phyloP scores from a whole-genome alignment of 2,888 invertebrate species.

The Bibio marci region DNA sequence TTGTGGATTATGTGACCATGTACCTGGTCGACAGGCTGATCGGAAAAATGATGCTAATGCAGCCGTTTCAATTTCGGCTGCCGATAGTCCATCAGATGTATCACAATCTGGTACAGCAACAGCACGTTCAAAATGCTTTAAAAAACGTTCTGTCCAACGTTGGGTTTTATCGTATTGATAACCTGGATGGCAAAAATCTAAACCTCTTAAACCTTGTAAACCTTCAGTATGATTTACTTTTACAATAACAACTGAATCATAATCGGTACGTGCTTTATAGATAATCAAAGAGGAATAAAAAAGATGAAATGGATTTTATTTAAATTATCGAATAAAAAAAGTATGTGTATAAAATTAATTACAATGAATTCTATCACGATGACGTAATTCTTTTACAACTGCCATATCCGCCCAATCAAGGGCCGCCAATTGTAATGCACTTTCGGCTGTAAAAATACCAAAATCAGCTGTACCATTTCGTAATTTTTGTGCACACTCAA shows the following conservation, averaged over 20 bases:
- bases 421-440: slow-evolving; percentile 35
- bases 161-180: slow-evolving; percentile 27
- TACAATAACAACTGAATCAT: slow-evolving; percentile 43
- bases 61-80: slow-evolving; percentile 42
- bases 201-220: slow-evolving; percentile 32
- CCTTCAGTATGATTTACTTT: slow-evolving; percentile 30
- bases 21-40: slow-evolving; percentile 53
- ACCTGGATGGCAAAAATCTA: slow-evolving; percentile 48
- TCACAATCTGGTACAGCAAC: slow-evolving; percentile 14
- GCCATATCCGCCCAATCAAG: slow-evolving; percentile 28
- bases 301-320: slow-evolving; percentile 3
- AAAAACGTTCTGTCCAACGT: slow-evolving; percentile 38
- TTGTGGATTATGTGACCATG: slow-evolving; percentile 38
- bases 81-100: slow-evolving; percentile 25
- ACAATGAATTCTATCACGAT: slow-evolving; percentile 25
- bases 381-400: slow-evolving; percentile 33
- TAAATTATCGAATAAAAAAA: too few relatives aligned
- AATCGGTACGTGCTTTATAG: slow-evolving; percentile 32
- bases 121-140: slow-evolving; percentile 39
- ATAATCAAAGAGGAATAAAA: slow-evolving; percentile 1
- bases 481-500: slow-evolving; percentile 42
- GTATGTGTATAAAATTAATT: neutral
- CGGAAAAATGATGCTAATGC: slow-evolving; percentile 45
- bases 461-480: slow-evolving; percentile 36
- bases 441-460: slow-evolving; percentile 42